Conservation (phyloP, 2,797 vertebrate genomes). For the Hylomyscus alleni region DNA sequence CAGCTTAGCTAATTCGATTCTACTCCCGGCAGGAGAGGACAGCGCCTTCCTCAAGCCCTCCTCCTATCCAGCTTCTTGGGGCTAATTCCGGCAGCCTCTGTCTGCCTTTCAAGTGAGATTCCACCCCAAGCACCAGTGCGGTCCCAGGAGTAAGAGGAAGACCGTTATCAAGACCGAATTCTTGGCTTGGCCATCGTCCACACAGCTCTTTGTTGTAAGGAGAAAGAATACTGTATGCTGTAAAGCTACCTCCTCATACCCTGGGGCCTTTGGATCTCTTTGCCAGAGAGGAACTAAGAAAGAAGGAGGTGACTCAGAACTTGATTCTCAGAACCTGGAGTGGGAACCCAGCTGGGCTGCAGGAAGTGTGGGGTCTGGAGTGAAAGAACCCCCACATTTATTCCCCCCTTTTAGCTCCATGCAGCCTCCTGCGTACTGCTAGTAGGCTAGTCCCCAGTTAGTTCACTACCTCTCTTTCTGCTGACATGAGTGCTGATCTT, state of each 20-base stretch:
- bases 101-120: conserved; percentile 66
- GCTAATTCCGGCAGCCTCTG: conserved; percentile 29
- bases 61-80: background rate
- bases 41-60: conserved; percentile 32
- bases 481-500: conserved; percentile 41
- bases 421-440: conserved; percentile 27
- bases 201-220: conserved; percentile 14
- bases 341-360: conserved; percentile 65
- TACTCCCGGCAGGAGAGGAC: conserved; percentile 29
- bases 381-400: conserved; percentile 69
- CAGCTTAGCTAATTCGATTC: conserved; percentile 60
- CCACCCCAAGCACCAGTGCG: conserved; percentile 48
- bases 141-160: conserved; percentile 18
- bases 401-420: conserved; percentile 16
- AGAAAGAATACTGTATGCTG: background rate
- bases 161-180: background rate
- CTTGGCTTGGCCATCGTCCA: conserved; percentile 42
- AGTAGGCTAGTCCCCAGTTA: conserved; percentile 38
- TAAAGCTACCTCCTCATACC: background rate
- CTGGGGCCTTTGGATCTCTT: background rate
- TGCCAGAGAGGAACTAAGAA: conserved; percentile 17
- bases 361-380: conserved; percentile 67
- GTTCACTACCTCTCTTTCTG: conserved; percentile 62
- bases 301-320: conserved; percentile 65
- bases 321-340: conserved; percentile 59